Evolutionary conservation across 2,888 invertebrate genomes (phyloP).

Genomic region (Dicyrtomina minuta): DNA sequence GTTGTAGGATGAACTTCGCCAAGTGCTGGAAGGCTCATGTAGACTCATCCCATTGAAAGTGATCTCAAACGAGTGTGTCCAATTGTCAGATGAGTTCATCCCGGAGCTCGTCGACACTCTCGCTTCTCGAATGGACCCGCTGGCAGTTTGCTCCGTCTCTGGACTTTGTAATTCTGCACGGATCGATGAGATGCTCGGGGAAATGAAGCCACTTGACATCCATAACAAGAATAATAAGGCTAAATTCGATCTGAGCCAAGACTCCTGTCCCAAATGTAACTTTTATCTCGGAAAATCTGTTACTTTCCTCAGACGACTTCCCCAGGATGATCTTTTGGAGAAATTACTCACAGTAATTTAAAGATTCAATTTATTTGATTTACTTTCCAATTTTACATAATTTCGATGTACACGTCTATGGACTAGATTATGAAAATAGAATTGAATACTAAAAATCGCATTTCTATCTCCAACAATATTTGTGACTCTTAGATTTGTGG

Average conservation of each 20-base stretch:
- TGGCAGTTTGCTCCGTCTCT: conserved; percentile 81
- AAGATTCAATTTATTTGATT: no score
- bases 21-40: conserved; percentile 87
- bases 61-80: conserved; percentile 73
- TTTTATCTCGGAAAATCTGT: conserved; percentile 49
- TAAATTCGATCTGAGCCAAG: conserved; percentile 34
- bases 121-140: conserved; percentile 87
- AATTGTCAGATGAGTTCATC: conserved; percentile 78
- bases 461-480: background rate
- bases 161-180: conserved; percentile 79
- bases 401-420: no score
- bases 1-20: conserved; percentile 72
- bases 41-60: conserved; percentile 73
- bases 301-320: conserved; percentile 61
- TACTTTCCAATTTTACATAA: conserved; percentile 33
- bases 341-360: conserved; percentile 62
- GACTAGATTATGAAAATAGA: no score
- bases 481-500: conserved; percentile 60
- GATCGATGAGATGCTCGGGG: conserved; percentile 67
- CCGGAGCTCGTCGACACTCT: conserved; percentile 84
- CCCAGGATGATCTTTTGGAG: conserved; percentile 63
- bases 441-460: background rate
- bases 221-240: background rate
- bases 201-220: conserved; percentile 56
- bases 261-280: conserved; percentile 54